phyloP scores from a whole-genome alignment of 2,797 vertebrate genomes.

The Rhynchotus rufescens region DNA sequence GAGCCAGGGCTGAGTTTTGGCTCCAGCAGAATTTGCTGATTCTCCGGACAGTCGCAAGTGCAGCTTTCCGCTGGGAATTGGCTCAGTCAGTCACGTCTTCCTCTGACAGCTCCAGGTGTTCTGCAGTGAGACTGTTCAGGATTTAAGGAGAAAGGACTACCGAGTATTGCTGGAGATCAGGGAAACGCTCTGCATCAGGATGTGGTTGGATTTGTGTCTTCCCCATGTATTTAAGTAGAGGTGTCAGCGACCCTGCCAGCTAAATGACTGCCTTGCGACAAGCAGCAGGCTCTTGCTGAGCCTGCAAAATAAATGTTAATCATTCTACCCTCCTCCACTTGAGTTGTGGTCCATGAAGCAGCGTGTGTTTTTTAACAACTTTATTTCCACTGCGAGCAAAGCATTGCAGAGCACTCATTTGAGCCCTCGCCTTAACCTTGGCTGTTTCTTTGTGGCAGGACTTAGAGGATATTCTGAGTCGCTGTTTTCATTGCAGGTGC shows the following conservation, averaged over 20 bases:
- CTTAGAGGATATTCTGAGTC: background rate
- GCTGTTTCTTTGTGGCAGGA: background rate
- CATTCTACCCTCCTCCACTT: background rate
- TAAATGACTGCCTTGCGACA: background rate
- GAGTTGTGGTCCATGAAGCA: background rate
- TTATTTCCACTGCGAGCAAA: background rate
- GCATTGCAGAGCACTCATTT: background rate
- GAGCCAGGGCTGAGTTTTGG: conserved; percentile 25
- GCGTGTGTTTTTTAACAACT: background rate
- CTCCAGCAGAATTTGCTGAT: conserved; percentile 40
- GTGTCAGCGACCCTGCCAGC: conserved; percentile 31
- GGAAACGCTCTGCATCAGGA: background rate
- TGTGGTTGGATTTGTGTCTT: background rate
- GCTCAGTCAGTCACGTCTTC: background rate
- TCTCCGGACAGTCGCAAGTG: background rate
- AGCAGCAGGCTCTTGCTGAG: conserved; percentile 20
- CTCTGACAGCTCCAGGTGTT: background rate
- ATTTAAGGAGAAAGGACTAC: background rate
- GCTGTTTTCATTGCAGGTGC: background rate
- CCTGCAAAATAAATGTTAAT: background rate
- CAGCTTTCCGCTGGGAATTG: conserved; percentile 7
- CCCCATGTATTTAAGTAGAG: background rate
- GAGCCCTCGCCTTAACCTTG: background rate
- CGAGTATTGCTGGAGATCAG: background rate
- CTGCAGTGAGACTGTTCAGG: background rate